These are phyloP conservation scores for Asbolus verrucosus DNA, from an alignment of 1,140 invertebrate species.

Conservation along the genomic window DNA sequence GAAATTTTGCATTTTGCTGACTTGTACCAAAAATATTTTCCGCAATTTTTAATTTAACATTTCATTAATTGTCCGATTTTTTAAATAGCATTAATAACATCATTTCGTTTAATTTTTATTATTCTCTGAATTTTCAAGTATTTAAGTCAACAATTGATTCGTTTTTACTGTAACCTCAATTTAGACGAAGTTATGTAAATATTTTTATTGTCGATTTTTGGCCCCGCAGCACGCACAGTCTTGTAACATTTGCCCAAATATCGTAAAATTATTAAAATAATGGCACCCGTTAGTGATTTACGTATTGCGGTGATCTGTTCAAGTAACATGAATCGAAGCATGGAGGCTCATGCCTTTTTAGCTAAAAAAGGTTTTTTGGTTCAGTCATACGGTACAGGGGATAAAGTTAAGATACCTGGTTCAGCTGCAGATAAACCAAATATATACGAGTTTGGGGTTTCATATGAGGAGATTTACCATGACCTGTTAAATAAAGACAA, in stretches of 20 bases:
- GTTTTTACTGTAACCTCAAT: too few relatives aligned
- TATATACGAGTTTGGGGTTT: constrained; percentile 96
- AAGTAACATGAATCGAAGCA: constrained; percentile 99
- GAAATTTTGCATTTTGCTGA: not conserved
- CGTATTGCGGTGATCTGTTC: constrained; percentile 97
- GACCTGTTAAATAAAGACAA: constrained; percentile 92
- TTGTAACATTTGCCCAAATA: too few relatives aligned
- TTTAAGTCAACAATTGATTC: too few relatives aligned
- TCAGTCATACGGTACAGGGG: constrained; percentile 97
- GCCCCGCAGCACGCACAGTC: too few relatives aligned
- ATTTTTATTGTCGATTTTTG: not conserved
- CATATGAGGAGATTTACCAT: constrained; percentile 98
- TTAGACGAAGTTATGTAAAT: not conserved
- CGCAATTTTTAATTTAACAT: too few relatives aligned
- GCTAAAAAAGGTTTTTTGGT: constrained; percentile 98
- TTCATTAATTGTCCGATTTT: too few relatives aligned
- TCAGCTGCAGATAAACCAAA: constrained; percentile 95
- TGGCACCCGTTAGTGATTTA: constrained; percentile 68
- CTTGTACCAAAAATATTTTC: too few relatives aligned
- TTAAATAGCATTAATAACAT: too few relatives aligned
- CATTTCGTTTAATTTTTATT: too few relatives aligned
- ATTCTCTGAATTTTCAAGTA: too few relatives aligned
- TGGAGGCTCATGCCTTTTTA: constrained; percentile 98
- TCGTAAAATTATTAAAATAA: too few relatives aligned
- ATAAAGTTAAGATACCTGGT: constrained; percentile 97